Percentiles rank a stretch among this genome's conserved stretches.
Conservation (phyloP, 2,797 vertebrate species). For the Lepidocolaptes lacrymiger region DNA sequence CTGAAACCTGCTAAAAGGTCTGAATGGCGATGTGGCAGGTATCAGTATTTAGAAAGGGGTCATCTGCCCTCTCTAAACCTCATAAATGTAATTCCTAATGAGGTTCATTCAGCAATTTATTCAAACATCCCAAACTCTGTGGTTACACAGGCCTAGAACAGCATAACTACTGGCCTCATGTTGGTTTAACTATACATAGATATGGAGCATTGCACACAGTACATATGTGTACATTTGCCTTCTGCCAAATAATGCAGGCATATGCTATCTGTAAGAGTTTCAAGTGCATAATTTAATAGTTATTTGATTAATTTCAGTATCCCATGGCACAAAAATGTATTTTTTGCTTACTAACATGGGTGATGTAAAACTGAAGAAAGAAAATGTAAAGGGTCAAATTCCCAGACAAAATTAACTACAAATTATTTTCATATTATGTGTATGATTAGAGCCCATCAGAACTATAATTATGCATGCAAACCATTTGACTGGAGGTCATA, state of each 20-base stretch:
- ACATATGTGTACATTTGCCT: rapidly evolving
- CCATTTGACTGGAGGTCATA: not conserved
- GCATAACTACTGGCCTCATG: not conserved
- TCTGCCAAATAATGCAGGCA: not conserved
- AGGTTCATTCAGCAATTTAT: not conserved
- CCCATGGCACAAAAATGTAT: not conserved
- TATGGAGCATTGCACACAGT: not conserved
- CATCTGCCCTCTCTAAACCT: not conserved
- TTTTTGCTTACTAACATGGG: not conserved
- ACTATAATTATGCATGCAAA: not conserved
- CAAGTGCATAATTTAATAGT: not conserved
- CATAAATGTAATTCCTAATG: not conserved
- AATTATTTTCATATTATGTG: not conserved
- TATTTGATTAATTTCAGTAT: not conserved
- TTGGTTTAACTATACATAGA: not conserved
- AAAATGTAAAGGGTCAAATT: not conserved
- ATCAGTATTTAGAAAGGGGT: not conserved
- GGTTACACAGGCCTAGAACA: not conserved
- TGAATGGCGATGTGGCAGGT: not conserved
- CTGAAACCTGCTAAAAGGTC: not conserved
- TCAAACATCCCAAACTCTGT: not conserved
- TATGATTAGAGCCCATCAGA: not conserved
- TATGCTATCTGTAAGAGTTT: not conserved
- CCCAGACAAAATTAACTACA: not conserved
- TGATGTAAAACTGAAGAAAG: not conserved